Base-by-base conservation (phyloP, 2,888 invertebrate species). In the Mimumesa dahlbomi region DNA sequence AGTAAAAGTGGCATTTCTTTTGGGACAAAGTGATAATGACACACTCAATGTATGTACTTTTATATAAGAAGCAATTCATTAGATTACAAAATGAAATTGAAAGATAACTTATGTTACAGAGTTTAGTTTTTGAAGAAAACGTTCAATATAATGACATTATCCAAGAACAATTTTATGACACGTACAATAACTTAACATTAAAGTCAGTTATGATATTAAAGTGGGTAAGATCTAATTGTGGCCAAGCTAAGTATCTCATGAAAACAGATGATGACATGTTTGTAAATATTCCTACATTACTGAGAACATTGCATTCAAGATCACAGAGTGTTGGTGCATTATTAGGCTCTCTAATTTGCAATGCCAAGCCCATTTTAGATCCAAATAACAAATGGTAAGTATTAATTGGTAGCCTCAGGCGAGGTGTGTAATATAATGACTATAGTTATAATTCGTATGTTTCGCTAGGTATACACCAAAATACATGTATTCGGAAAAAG, bases 191-290 rank as follows among this genome's bases (percentile, higher is more conserved):
- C 91, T 91, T 96, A 75, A 97, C 96, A 0, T 85, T 97, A 21
- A 97, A 97, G 87, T 95, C 96, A 45, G 93, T 96, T 9, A 94
- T 95, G 93, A 93, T 96, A 91, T 87, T 97, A 62, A 96, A 96
- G 86, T 94, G 96, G 94, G 93, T 95, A 18, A 93, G 92, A 4
- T 92, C 91, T 36, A 92, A 93, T 80, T 96, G 96, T 72, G 83
- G 83, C 18, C 80, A 84, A 31, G 92, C 92, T 0, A 92, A 92
- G 43, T 96, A 93, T 90, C 91, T 96, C 18, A 91, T 97, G 88
- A 97, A 97, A 90, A 94, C 95, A 2, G 96, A 97, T 77, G 96
- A 97, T 78, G 97, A 97, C 82, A 95, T 95, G 90, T 96, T 95
- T 85, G 92, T 97, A 0, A 96, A 96, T 88, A 90, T 96, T 63